Conservation (phyloP, 2,113 vertebrate genomes). For the Heterochromis multidens region DNA sequence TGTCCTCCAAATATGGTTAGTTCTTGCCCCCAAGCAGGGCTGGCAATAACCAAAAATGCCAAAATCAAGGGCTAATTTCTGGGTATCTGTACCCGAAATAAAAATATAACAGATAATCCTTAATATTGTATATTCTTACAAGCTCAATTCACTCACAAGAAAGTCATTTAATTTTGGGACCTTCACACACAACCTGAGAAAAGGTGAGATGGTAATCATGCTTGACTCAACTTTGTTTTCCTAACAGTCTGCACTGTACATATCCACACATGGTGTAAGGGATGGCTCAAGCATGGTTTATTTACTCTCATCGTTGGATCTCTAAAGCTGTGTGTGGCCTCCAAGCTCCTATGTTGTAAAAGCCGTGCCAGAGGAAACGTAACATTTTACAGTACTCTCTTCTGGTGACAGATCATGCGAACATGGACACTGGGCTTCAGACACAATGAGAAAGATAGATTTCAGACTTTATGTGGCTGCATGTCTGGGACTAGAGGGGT, state of each 20-base stretch:
- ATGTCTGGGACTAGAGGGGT: background rate
- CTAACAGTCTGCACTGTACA: slow-evolving; percentile 50
- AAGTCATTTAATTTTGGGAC: background rate
- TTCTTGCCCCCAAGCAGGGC: background rate
- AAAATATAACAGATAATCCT: background rate
- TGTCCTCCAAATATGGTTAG: background rate
- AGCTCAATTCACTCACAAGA: background rate
- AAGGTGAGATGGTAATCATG: slow-evolving; percentile 48
- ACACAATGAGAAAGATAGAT: slow-evolving; percentile 29
- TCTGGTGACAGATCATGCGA: slow-evolving; percentile 65
- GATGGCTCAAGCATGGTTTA: slow-evolving; percentile 78
- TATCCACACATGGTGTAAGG: slow-evolving; percentile 70
- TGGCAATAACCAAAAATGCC: background rate
- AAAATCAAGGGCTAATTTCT: background rate
- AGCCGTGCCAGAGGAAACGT: slow-evolving; percentile 76
- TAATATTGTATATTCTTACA: background rate
- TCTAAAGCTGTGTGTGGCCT: slow-evolving; percentile 83
- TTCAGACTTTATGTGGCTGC: background rate
- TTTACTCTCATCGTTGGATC: slow-evolving; percentile 82
- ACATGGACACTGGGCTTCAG: slow-evolving; percentile 26
- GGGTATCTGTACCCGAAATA: fast-evolving
- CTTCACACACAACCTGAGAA: slow-evolving; percentile 4
- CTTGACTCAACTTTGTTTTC: slow-evolving; percentile 64
- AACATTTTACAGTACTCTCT: slow-evolving; percentile 71
- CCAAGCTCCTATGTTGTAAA: slow-evolving; percentile 76